Conservation (phyloP, 1,140 invertebrate species). For the Telenomus remus region DNA sequence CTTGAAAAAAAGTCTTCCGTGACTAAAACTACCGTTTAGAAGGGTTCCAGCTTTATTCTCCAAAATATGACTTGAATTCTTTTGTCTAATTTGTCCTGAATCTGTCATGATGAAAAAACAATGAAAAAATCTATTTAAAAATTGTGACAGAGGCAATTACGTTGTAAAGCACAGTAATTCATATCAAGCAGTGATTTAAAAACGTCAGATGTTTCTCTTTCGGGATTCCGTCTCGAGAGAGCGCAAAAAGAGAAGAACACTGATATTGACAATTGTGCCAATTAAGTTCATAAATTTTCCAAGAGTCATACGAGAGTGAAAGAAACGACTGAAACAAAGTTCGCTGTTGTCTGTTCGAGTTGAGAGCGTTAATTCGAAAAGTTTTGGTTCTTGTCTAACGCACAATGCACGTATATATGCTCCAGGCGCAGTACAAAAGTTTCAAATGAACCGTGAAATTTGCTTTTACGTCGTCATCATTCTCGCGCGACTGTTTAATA, state of each 20-base stretch:
- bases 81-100: too few relatives aligned
- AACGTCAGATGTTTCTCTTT: too few relatives aligned
- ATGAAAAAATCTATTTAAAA: too few relatives aligned
- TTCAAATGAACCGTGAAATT: conserved; percentile 68
- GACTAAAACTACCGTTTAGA: too few relatives aligned
- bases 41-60: too few relatives aligned
- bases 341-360: conserved; percentile 54
- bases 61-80: too few relatives aligned
- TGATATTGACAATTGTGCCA: conserved; percentile 51
- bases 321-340: conserved; percentile 50
- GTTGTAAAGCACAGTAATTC: too few relatives aligned
- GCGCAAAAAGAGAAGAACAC: conserved; percentile 24
- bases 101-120: too few relatives aligned
- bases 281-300: conserved; percentile 48
- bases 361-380: conserved; percentile 61
- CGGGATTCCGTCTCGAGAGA: neutral
- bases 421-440: conserved; percentile 58
- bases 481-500: conserved; percentile 52
- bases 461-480: conserved; percentile 45
- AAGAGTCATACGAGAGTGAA: conserved; percentile 29
- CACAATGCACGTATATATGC: conserved; percentile 35
- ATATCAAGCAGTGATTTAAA: too few relatives aligned
- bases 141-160: too few relatives aligned
- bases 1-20: too few relatives aligned
- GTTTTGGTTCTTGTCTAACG: conserved; percentile 37